A percentile compares a stretch with the other conserved stretches of the same genome.
These are phyloP conservation scores for Epicauta chinensis DNA, from an alignment of 1,140 invertebrate species.

Conservation along the genomic window DNA sequence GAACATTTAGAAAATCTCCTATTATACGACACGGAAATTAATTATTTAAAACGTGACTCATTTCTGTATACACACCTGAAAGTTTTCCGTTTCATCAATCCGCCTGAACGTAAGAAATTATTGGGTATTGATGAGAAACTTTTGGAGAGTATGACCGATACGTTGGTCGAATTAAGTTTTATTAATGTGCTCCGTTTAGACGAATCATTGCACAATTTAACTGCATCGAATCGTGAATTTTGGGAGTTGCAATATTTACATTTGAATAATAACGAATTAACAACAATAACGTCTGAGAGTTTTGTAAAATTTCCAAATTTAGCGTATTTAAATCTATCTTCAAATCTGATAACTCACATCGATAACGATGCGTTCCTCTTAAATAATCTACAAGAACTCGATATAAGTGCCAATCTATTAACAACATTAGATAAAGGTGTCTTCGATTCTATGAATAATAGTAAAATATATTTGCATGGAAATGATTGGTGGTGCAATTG, in stretches of 20 bases:
- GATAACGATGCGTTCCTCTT: neutral
- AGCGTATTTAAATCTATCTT: too few relatives aligned
- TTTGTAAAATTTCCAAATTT: too few relatives aligned
- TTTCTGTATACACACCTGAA: neutral
- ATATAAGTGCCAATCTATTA: constrained; percentile 3
- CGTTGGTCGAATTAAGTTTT: neutral
- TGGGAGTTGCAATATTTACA: neutral
- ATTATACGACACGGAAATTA: neutral
- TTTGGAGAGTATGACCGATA: neutral
- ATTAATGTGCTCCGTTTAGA: neutral
- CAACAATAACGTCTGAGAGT: too few relatives aligned
- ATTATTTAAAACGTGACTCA: neutral
- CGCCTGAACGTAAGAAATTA: neutral
- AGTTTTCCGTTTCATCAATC: neutral
- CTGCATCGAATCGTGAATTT: neutral
- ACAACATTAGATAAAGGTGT: constrained; percentile 10
- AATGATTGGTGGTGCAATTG: constrained; percentile 18
- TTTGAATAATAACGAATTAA: too few relatives aligned
- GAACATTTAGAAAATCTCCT: constrained; percentile 3
- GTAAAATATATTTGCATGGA: neutral
- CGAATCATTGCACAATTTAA: constrained; percentile 2
- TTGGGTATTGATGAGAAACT: constrained; percentile 1
- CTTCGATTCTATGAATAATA: neutral
- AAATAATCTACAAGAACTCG: neutral
- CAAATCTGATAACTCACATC: neutral